These are phyloP conservation scores for Montipora sp. DNA, from an alignment of 64 coral and sea anemone species.

Conservation along the genomic window DNA sequence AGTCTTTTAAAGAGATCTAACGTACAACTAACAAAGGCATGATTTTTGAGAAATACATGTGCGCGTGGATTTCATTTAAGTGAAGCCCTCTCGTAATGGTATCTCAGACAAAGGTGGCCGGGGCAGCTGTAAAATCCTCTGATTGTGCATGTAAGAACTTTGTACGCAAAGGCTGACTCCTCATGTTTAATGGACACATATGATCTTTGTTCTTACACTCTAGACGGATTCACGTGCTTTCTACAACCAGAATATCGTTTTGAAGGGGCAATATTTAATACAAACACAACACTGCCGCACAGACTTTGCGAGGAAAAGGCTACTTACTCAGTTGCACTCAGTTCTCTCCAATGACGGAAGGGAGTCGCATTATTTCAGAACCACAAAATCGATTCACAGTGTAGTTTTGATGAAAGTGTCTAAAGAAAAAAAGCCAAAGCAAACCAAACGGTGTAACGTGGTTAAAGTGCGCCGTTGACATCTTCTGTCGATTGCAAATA, in stretches of 20 bases:
- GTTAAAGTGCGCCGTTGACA: conserved; percentile 4
- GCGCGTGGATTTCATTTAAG: neutral
- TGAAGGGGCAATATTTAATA: neutral
- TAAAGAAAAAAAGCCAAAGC: neutral
- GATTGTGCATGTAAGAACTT: conserved; percentile 12
- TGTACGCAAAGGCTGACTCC: neutral
- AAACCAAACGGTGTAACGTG: neutral
- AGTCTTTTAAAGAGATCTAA: neutral
- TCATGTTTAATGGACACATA: neutral
- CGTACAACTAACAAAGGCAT: neutral
- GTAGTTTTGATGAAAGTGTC: neutral
- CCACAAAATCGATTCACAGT: neutral
- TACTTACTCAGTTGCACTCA: neutral
- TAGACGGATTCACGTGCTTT: neutral
- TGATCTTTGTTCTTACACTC: neutral
- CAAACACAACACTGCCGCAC: neutral
- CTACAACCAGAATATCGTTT: neutral
- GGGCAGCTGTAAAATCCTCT: conserved; percentile 15
- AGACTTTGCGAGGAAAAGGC: neutral
- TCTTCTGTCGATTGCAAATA: neutral
- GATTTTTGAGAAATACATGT: neutral
- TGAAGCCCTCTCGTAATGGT: neutral
- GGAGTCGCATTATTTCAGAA: neutral
- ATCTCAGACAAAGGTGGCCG: neutral
- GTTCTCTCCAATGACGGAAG: neutral